Base-by-base conservation (phyloP, 1,140 invertebrate genomes). In the Meloidogyne chitwoodi region DNA sequence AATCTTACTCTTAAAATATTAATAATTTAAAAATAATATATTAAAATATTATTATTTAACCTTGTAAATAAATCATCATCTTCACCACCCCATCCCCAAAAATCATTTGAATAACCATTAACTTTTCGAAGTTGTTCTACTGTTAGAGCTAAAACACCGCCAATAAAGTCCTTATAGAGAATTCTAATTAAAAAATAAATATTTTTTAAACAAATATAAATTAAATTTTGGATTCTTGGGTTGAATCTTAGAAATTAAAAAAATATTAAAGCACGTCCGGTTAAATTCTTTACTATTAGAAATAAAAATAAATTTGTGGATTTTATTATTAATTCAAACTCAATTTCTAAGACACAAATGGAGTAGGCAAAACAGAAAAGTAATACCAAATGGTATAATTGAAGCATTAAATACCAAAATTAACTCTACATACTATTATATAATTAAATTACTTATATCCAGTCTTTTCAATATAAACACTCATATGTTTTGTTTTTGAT, bases 31-130 rank as follows among this genome's bases (percentile, higher is more conserved):
- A n/a, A 0, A 2, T 16, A 3, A 48, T 41, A 10, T 41, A 5
- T 38, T 38, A 38, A 38, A 38, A 8, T 38, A 38, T n/a, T n/a
- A n/a, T n/a, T n/a, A 38, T 10, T 1, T 8, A n/a, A n/a, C 38
- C 83, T 80, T 44, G 26, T 77, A 24, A 26, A 10, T 22, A 83
- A 62, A 64, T 83, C 81, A 61, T 80, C 81, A 41, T 83, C 81
- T 44, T 83, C 81, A n/a, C 76, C 78, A 4, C 81, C 81, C 81
- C 92, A 93, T 0, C 93, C 93, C 89, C 91, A 93, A 88, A 92
- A 95, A 27, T 91, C 87, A 89, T 95, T 95, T 14, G 93, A 93
- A 90, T 95, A 96, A 4, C 95, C 94, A 89, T 97, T 96, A 11
- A 93, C 91, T 81, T 88, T 88, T 75, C 91, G 89, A 87, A 92